Base-by-base conservation (phyloP, 2,113 vertebrate genomes). In the Anarrhichthys ocellatus region DNA sequence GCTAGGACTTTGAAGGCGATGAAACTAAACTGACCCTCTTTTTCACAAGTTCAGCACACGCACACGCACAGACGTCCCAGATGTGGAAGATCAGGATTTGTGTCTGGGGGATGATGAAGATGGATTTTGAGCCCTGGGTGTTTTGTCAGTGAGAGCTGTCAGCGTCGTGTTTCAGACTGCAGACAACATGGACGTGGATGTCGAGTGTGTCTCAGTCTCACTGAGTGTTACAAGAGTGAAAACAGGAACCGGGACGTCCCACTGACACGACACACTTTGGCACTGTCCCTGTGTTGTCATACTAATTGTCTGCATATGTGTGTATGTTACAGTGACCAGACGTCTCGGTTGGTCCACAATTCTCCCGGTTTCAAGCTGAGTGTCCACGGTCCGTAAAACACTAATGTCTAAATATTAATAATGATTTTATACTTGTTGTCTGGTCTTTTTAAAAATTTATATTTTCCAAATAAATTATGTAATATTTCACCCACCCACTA, bases 151-250 rank as follows among this genome's bases (percentile, higher is more conserved):
- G 77, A 68, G 32, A 69, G 36, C 73, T 61, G 67, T 88, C 67
- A 71, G 42, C 70, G 46, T 61, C 1, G 10, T 83, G 66, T 83
- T 58, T 64, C 61, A 68, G 62, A 65, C 62, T 66, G 67, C 40
- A 70, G 67, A 81, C 82, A 81, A 54, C 72, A 77, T 34, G 56
- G 73, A 81, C 9, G n/a, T 29, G 64, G 48, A 52, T 79, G 66
- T 38, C 42, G 66, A 75, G 24, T 70, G 68, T 50, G 46, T 72
- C 50, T 73, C 24, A 54, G 64, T 85, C 75, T 48, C 2, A 46
- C 46, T 65, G 63, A 85, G 87, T 85, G 83, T 80, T 87, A 50
- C 22, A 38, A 15, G 86, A 90, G 75, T 81, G 54, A 79, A 86
- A 81, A 78, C 90, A 76, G 87, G 80, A 88, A 88, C 61, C 14